A percentile compares a stretch with the other conserved stretches of the same genome.
These are phyloP conservation scores for Drusus annulatus DNA, from an alignment of 1,140 invertebrate genomes.

Conservation along the genomic window DNA sequence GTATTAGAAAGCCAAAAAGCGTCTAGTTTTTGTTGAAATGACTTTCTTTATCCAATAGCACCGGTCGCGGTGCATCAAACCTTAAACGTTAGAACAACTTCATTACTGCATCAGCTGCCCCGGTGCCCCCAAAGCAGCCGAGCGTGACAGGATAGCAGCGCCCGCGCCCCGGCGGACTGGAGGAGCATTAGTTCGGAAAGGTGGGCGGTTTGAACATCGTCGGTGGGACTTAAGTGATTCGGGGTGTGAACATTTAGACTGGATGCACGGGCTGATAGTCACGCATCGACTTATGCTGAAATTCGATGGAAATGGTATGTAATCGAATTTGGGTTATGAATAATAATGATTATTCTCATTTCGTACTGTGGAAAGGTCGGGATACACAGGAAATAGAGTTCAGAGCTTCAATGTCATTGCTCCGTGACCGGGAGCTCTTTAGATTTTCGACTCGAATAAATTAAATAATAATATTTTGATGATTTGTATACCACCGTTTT, in stretches of 20 bases:
- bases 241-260: slow-evolving; percentile 17
- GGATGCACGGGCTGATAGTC: background rate
- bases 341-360: background rate
- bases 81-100: background rate
- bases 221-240: slow-evolving; percentile 10
- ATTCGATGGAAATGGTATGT: background rate
- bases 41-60: background rate
- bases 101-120: slow-evolving; percentile 19
- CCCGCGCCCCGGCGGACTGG: background rate
- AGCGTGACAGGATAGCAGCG: background rate
- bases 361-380: background rate
- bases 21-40: too few species aligned
- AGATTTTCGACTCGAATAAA: too few species aligned
- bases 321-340: background rate
- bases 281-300: background rate
- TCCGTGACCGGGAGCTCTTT: background rate
- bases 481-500: too few species aligned
- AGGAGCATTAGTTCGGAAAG: background rate
- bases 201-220: slow-evolving; percentile 4
- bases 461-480: too few species aligned
- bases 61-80: background rate
- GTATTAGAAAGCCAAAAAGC: too few species aligned
- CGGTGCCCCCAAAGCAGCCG: background rate
- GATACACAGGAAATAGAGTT: background rate
- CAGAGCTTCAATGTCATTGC: background rate